Percentiles rank a stretch among this genome's conserved stretches.
phyloP scores from a whole-genome alignment of 2,113 vertebrate genomes.

The Saimiri boliviensis region DNA sequence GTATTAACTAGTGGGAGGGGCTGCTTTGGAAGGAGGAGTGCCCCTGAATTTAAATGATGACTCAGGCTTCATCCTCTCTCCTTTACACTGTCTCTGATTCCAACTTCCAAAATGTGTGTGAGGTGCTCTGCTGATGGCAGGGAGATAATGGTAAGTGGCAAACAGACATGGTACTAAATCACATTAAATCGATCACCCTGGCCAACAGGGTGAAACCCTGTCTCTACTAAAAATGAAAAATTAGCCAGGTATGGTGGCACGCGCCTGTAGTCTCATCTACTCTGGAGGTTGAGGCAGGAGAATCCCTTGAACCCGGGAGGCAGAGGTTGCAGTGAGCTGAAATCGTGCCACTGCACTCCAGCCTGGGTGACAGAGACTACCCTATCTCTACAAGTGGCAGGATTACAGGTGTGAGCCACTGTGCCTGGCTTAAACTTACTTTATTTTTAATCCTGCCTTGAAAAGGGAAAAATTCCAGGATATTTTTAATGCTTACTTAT shows the following conservation, averaged over 20 bases:
- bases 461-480: neutral
- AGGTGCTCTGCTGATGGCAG: neutral
- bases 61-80: neutral
- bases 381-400: too few relatives aligned
- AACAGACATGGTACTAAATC: neutral
- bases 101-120: neutral
- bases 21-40: neutral
- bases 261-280: too few relatives aligned
- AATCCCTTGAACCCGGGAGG: too few relatives aligned
- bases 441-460: neutral
- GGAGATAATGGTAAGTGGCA: neutral
- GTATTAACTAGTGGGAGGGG: neutral
- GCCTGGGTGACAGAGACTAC: too few relatives aligned
- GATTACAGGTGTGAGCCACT: too few relatives aligned
- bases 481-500: neutral
- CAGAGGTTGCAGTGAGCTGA: too few relatives aligned
- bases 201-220: too few relatives aligned
- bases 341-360: too few relatives aligned
- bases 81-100: neutral
- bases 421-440: neutral
- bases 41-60: neutral
- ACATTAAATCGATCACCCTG: neutral
- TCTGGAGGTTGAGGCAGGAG: too few relatives aligned
- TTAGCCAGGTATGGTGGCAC: too few relatives aligned
- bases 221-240: too few relatives aligned